These are phyloP conservation scores for Agrochola macilenta DNA, from an alignment of 2,888 invertebrate species.

Conservation along the genomic window DNA sequence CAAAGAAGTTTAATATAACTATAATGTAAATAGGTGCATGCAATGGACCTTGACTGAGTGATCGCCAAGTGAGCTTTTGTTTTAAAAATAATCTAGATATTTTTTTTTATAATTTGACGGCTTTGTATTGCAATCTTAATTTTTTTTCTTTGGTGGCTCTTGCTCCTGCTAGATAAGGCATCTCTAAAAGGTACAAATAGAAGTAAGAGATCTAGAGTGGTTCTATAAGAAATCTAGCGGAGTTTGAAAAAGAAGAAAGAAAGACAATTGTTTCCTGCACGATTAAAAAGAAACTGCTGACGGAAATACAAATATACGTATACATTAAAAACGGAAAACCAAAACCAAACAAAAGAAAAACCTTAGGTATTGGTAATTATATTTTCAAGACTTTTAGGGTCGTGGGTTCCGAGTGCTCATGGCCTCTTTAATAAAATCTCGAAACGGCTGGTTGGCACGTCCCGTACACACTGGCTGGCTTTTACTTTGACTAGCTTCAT, in stretches of 20 bases:
- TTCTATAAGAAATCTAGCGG: background rate
- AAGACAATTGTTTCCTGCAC: background rate
- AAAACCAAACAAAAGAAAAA: too few relatives aligned
- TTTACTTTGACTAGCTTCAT: too few relatives aligned
- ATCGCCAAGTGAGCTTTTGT: constrained; percentile 8
- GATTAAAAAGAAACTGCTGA: background rate
- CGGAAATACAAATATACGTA: too few relatives aligned
- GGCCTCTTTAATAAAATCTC: too few relatives aligned
- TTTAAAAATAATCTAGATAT: constrained; percentile 20
- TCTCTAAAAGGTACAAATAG: background rate
- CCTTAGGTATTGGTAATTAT: too few relatives aligned
- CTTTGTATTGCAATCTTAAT: background rate
- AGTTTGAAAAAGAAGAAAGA: background rate
- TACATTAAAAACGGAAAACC: too few relatives aligned
- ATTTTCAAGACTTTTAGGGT: too few relatives aligned
- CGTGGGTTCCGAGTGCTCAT: too few relatives aligned
- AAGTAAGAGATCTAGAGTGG: background rate
- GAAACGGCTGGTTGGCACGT: too few relatives aligned
- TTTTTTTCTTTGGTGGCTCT: background rate
- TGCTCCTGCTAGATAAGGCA: background rate
- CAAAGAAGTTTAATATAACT: constrained; percentile 23
- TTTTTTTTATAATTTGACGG: background rate
- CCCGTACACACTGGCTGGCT: too few relatives aligned
- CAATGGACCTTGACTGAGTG: constrained; percentile 27
- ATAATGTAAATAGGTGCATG: background rate